Evolutionary conservation across 2,888 invertebrate species (phyloP), one percentile per base, ranked within the genome.

Genomic region (Oxystoma pomonae): DNA sequence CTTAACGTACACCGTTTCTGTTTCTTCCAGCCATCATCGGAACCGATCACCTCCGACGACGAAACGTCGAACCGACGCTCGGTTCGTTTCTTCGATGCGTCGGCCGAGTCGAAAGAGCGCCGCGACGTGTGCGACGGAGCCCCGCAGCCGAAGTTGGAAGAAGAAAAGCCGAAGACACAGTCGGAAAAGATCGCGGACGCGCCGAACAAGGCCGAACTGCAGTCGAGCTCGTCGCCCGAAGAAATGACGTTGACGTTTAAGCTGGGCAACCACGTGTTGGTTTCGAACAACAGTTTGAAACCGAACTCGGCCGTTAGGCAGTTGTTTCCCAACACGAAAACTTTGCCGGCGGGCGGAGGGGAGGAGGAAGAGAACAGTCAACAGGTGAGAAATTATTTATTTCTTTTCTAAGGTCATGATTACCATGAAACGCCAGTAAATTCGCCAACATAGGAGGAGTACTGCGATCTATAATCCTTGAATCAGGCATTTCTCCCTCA

Each of bases 261-360:
- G 72, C 77, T 86, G 21, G 85, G 84, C 35, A 83, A 82, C 69
- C 83, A 83, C 65, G 81, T 84, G 16, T 74, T 85, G 58, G 82
- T 83, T 55, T 81, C 82, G 16, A 85, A 85, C 72, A 85, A 86
- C 72, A 85, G 84, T 69, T 73, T 84, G 53, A 84, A 85, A 69
- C 86, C 91, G 3, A 92, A 92, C 77, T 93, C 93, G 0, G 94
- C 94, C 1, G 91, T 93, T 5, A 85, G 92, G 62, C 93, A 94
- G 75, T 81, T 94, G 59, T 94, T 94, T 77, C 92, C 92, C 19
- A 84, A 86, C 22, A 85, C 87, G 1, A 90, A 90, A 9, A 88
- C 89, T 51, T 60, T 68, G 55, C 21, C 66, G 57, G 57, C 63
- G 17, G 65, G 73, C 68, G 58, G 81, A 81, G 3, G 60, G 1